Percentiles rank a stretch among this genome's conserved stretches.
These are phyloP conservation scores for Pollenia labialis DNA, from an alignment of 2,888 invertebrate species.

Conservation along the genomic window DNA sequence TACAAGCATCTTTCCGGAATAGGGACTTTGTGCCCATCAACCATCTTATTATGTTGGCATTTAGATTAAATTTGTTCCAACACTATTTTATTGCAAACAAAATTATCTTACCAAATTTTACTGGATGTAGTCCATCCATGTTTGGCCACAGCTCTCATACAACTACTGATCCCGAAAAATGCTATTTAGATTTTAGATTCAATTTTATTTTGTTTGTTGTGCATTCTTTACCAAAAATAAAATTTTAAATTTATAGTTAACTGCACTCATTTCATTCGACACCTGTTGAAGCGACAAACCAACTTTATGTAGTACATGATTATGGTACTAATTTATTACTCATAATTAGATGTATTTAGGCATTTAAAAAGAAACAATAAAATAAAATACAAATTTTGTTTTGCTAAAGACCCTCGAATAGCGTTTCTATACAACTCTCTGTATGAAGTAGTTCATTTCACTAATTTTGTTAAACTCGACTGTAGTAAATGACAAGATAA, in stretches of 20 bases:
- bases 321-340: conserved; percentile 59
- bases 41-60: too few species aligned
- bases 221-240: background rate
- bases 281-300: conserved; percentile 39
- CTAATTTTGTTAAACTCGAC: background rate
- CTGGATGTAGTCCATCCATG: too few species aligned
- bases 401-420: conserved; percentile 17
- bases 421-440: too few species aligned
- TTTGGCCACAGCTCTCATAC: too few species aligned
- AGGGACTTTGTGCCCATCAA: too few species aligned
- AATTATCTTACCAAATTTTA: too few species aligned
- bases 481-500: background rate
- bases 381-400: conserved; percentile 34
- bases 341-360: conserved; percentile 46
- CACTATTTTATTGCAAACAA: too few species aligned
- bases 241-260: conserved; percentile 14
- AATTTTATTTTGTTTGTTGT: background rate
- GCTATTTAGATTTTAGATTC: too few species aligned
- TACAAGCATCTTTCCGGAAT: too few species aligned
- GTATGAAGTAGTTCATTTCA: background rate
- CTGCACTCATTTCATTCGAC: conserved; percentile 40
- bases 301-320: conserved; percentile 21
- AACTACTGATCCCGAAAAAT: too few species aligned
- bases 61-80: too few species aligned
- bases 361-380: conserved; percentile 22